These are phyloP conservation scores for Drosophila azteca DNA, from an alignment of 1,140 invertebrate genomes.

Conservation along the genomic window DNA sequence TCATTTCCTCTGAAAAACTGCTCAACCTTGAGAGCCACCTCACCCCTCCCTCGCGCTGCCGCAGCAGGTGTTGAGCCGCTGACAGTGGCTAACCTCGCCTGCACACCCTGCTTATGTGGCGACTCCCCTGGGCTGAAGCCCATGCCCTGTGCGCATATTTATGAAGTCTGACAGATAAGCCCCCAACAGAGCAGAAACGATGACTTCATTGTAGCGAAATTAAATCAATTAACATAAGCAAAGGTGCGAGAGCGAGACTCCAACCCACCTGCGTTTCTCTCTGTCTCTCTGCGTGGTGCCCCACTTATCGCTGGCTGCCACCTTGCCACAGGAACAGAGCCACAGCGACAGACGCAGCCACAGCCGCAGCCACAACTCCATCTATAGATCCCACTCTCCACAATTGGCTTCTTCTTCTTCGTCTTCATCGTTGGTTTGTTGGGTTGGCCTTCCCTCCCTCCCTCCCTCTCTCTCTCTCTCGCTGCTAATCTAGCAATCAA, in stretches of 20 bases:
- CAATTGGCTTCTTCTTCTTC: conserved; percentile 12
- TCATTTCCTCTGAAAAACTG: conserved; percentile 33
- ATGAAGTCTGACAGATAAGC: conserved; percentile 61
- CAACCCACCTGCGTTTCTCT: not conserved
- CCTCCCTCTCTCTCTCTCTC: conserved; percentile 14
- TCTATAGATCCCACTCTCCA: conserved; percentile 1
- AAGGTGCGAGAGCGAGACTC: conserved; percentile 49
- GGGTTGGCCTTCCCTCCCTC: too few species aligned
- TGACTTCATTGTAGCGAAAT: conserved; percentile 80
- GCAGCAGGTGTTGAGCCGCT: conserved; percentile 42
- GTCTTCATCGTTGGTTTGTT: not conserved
- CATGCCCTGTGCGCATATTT: conserved; percentile 57
- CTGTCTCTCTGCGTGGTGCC: too few species aligned
- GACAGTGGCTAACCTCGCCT: conserved; percentile 6
- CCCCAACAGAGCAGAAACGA: conserved; percentile 12
- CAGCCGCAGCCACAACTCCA: too few species aligned
- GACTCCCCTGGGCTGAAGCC: not conserved
- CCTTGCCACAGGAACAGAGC: conserved; percentile 19
- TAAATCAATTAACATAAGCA: conserved; percentile 78
- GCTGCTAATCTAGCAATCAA: conserved; percentile 74
- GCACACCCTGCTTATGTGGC: not conserved
- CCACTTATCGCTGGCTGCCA: conserved; percentile 45
- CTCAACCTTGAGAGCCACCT: conserved; percentile 41
- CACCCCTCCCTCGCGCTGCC: not conserved
- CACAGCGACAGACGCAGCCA: too few species aligned